Evolutionary conservation across 2,797 vertebrate species (phyloP).

Genomic region (Lacerta bilineata): DNA sequence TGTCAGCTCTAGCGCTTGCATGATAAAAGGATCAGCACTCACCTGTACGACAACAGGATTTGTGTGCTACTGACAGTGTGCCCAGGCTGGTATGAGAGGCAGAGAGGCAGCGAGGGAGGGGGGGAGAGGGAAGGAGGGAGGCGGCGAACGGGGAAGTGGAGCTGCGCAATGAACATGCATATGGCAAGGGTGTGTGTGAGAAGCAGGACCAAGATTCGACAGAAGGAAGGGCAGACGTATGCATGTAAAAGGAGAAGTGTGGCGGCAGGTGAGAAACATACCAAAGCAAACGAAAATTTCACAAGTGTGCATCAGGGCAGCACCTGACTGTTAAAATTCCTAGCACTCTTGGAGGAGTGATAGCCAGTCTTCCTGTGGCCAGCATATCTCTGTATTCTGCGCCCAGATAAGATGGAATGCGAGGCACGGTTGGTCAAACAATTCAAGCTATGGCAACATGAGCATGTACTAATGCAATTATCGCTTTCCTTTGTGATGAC

Average conservation of each 20-base stretch:
- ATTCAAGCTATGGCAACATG: neutral
- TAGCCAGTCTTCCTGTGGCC: neutral
- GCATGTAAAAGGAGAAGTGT: neutral
- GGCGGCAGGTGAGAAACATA: neutral
- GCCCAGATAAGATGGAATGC: neutral
- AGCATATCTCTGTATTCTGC: neutral
- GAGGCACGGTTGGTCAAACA: neutral
- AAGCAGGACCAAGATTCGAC: neutral
- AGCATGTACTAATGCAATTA: neutral
- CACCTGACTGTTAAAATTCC: neutral
- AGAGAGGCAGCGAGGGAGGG: neutral
- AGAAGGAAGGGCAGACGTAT: neutral
- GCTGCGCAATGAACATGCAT: neutral
- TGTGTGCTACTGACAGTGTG: neutral
- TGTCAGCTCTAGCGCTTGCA: constrained; percentile 32
- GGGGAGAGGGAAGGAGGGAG: neutral
- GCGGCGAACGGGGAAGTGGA: neutral
- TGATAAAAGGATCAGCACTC: constrained; percentile 37
- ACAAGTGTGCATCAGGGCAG: neutral
- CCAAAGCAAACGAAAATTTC: neutral
- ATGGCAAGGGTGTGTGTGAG: neutral
- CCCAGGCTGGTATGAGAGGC: neutral
- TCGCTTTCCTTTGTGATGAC: neutral
- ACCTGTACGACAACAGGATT: constrained; percentile 2
- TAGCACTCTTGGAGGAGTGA: neutral